Evolutionary conservation across 2,113 vertebrate species (phyloP).

Genomic region (Corvus cornix): DNA sequence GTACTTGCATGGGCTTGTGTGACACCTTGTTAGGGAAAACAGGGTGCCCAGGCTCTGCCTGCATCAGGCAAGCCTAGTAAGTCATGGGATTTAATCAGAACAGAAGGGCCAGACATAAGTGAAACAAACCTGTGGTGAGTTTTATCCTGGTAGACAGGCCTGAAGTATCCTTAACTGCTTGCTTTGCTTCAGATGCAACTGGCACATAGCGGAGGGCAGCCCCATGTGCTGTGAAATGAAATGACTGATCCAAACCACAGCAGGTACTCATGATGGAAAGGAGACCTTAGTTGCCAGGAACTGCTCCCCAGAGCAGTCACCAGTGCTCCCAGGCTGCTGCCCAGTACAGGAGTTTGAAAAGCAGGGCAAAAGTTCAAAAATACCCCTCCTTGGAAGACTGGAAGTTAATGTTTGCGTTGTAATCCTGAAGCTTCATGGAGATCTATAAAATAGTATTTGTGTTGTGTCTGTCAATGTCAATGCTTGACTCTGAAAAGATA

Average conservation of each 20-base stretch:
- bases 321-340: not conserved
- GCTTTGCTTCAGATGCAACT: not conserved
- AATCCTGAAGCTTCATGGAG: not conserved
- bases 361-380: not conserved
- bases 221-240: not conserved
- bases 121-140: not conserved
- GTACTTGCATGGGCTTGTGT: not conserved
- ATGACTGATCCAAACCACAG: not conserved
- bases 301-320: not conserved
- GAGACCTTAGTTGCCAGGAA: not conserved
- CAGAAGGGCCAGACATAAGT: not conserved
- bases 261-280: not conserved
- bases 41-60: not conserved
- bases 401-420: not conserved
- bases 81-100: not conserved
- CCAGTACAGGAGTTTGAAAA: not conserved
- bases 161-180: not conserved
- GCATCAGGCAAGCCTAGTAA: not conserved
- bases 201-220: not conserved
- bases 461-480: not conserved
- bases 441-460: not conserved
- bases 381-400: not conserved
- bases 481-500: not conserved
- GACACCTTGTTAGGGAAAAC: not conserved
- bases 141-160: not conserved